Evolutionary conservation across 2,113 vertebrate genomes (phyloP), one percentile per base, ranked within the genome.

Genomic region (Oreochromis spilurus): DNA sequence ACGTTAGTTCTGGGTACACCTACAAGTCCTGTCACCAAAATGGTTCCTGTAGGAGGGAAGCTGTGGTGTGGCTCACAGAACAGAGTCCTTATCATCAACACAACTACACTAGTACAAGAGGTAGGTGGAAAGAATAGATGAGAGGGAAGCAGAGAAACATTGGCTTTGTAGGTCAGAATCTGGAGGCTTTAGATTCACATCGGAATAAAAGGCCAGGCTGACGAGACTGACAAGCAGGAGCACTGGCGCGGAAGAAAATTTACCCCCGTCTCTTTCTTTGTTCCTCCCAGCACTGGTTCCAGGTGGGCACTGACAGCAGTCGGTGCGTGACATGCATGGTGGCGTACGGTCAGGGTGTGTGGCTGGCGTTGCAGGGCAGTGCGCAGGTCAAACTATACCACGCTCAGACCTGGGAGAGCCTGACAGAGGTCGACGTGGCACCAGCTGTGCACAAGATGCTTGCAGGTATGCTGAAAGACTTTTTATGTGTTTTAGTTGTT

Each of bases 401-500:
- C 4, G 93, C 97, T 87, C 96, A 96, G 93, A 98, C 96, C 90
- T 98, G 96, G 57, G 99, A 99, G 91, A 97, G 97, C 94, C 94
- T 99, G 94, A 96, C 97, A 0, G 99, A 99, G 91, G 98, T 99
- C 0, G 99, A 99, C 0, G 96, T 99, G 92, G 99, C 98, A 2
- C 98, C 99, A 0, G 98, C 98, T 0, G 99, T 99, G 82, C 98
- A 99, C 96, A 99, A 99, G 96, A 99, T 99, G 99, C 96, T 99
- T 0, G 98, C 99, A 84, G 98, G 99, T 99, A 77, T 34, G 26
- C 45, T 4, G 45, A 52, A 52, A 50, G 16, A 50, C 43, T 77
- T 29, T 31, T 19, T 72, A 26, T 48, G 24, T 50, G 70, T 50
- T 77, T 50, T 5, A 50, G 14, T 48, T 19, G 3, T 50, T 77